Evolutionary conservation across 2,888 invertebrate genomes (phyloP), one percentile per base, ranked within the genome.

Genomic region (Liposcelis brunnea): DNA sequence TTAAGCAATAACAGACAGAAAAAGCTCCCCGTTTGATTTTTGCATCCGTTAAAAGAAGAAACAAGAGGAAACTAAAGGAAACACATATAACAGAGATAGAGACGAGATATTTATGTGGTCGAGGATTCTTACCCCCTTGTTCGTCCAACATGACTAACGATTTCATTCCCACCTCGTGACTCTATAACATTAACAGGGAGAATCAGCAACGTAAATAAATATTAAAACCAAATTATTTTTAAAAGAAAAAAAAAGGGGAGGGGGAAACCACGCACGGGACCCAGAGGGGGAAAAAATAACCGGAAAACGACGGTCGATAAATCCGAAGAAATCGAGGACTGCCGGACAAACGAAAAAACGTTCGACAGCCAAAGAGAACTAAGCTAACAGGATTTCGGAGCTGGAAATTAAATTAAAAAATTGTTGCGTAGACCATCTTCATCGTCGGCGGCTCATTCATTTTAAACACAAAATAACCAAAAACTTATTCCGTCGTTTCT

Each of bases 71-170:
- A 11, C 11, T 19, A 42, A 38, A 34, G 31, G 45, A 32, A 35
- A 36, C 21, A 36, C 32, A 32, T 36, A 16, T 42, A 26, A 42
- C 42, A 44, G 47, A 19, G 32, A 48, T 12, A 49, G 21, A 42
- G 61, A 60, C 4, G 26, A 26, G 26, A 26, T 4, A 26, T 26
- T 26, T 58, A 60, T n/a, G 60, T 52, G 52, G 52, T 51, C 60
- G 56, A 56, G 55, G 57, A 77, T 77, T 78, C 89, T 90, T 87
- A 94, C 93, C 93, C 85, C 94, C 95, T 85, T 95, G 95, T 77
- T 95, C 94, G 80, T 95, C 95, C 82, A 95, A 82, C 83, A 93
- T 93, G 72, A 95, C 94, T 77, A 95, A 84, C 74, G 93, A 87
- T 77, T 89, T 87, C 81, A 95, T 95, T 72, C 94, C 94, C 71